These are phyloP conservation scores for Ochlodes sylvanus DNA, from an alignment of 2,888 invertebrate genomes.

Conservation along the genomic window DNA sequence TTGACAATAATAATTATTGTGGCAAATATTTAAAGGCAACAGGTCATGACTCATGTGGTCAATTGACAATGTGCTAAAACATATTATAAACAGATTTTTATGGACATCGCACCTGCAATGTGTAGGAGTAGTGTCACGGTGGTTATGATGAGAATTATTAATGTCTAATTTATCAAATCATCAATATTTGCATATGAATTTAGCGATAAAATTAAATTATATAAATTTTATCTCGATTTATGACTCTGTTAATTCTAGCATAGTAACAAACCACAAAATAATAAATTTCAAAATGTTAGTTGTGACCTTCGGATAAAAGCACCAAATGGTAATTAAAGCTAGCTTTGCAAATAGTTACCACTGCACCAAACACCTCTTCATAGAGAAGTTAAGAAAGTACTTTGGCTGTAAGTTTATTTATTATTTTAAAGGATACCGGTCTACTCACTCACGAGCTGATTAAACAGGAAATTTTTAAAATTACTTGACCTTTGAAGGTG, in stretches of 20 bases:
- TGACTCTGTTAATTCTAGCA: background rate
- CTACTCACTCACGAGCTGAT: no score
- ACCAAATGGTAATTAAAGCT: no score
- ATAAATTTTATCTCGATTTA: constrained; percentile 20
- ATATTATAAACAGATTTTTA: constrained; percentile 40
- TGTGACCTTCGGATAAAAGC: no score
- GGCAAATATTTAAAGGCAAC: constrained; percentile 51
- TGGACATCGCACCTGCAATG: constrained; percentile 37
- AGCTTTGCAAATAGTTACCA: no score
- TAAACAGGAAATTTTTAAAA: no score
- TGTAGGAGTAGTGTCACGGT: constrained; percentile 24
- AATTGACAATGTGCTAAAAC: constrained; percentile 43
- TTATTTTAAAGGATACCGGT: no score
- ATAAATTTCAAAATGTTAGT: no score
- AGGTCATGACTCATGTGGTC: constrained; percentile 40
- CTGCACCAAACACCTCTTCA: no score
- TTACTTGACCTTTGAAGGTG: no score
- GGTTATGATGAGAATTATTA: constrained; percentile 17
- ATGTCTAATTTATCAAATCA: constrained; percentile 19
- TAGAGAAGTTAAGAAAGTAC: no score
- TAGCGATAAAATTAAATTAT: constrained; percentile 7
- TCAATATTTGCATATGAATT: constrained; percentile 23
- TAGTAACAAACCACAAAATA: no score
- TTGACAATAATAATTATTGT: constrained; percentile 57
- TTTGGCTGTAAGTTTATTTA: no score